phyloP scores from a whole-genome alignment of 2,888 invertebrate species.

The Philhelius pedissequus region DNA sequence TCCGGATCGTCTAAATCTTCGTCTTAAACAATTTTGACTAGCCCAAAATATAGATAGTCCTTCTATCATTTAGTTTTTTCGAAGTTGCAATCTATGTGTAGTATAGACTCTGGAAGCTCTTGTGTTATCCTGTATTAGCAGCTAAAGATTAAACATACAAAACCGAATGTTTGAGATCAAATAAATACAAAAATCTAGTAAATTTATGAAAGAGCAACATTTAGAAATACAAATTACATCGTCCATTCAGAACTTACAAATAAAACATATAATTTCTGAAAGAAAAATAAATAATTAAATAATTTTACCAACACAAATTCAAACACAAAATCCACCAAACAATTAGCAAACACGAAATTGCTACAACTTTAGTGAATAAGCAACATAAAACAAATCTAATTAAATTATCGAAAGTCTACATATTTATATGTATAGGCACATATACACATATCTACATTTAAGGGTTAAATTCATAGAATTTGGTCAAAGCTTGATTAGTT shows the following conservation, averaged over 20 bases:
- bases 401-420: background rate
- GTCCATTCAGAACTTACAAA: background rate
- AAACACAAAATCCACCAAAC: background rate
- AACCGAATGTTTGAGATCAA: too few species aligned
- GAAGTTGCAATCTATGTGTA: too few species aligned
- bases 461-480: slow-evolving; percentile 8
- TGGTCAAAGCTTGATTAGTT: slow-evolving; percentile 25
- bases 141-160: too few species aligned
- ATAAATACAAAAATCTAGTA: too few species aligned
- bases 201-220: background rate
- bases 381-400: background rate
- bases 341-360: background rate
- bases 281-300: background rate
- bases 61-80: too few species aligned
- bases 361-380: background rate
- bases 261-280: background rate
- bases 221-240: background rate
- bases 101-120: too few species aligned
- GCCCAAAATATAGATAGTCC: too few species aligned
- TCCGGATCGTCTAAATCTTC: too few species aligned
- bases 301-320: background rate
- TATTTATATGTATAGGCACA: too few species aligned
- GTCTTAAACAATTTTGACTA: too few species aligned
- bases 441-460: background rate
- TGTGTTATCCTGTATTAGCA: too few species aligned